Conservation (phyloP, 2,113 vertebrate species). For the Dicaeum eximium region DNA sequence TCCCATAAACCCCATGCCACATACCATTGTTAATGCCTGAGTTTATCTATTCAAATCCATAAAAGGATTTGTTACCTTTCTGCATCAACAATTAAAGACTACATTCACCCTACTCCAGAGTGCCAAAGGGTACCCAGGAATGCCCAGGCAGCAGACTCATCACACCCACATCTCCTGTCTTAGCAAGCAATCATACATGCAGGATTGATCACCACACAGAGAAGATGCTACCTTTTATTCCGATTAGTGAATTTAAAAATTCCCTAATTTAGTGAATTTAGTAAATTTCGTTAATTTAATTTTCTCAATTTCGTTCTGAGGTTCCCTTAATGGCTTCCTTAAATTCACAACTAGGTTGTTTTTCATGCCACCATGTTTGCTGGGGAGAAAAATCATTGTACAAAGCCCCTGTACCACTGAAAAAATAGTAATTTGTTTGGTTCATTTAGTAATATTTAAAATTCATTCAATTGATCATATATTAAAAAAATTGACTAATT, state of each 20-base stretch:
- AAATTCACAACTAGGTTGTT: neutral
- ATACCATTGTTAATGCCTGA: neutral
- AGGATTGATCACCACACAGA: neutral
- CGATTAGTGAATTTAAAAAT: neutral
- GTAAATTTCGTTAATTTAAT: neutral
- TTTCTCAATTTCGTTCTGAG: neutral
- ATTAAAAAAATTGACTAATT: neutral
- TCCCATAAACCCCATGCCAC: neutral
- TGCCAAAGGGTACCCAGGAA: neutral
- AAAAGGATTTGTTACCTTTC: neutral
- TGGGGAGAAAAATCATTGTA: neutral
- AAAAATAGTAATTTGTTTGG: neutral
- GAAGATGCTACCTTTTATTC: neutral
- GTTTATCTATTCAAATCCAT: neutral
- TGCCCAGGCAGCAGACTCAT: neutral
- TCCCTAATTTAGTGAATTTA: neutral
- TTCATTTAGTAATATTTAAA: neutral
- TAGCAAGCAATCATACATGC: neutral
- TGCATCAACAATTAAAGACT: neutral
- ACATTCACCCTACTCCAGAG: neutral
- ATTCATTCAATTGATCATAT: neutral
- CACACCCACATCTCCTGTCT: fast-evolving
- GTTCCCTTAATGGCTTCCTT: neutral
- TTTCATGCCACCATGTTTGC: neutral
- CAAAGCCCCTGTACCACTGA: neutral